These are phyloP conservation scores for Harpagoxenus sublaevis DNA, from an alignment of 2,888 invertebrate species.

Conservation along the genomic window DNA sequence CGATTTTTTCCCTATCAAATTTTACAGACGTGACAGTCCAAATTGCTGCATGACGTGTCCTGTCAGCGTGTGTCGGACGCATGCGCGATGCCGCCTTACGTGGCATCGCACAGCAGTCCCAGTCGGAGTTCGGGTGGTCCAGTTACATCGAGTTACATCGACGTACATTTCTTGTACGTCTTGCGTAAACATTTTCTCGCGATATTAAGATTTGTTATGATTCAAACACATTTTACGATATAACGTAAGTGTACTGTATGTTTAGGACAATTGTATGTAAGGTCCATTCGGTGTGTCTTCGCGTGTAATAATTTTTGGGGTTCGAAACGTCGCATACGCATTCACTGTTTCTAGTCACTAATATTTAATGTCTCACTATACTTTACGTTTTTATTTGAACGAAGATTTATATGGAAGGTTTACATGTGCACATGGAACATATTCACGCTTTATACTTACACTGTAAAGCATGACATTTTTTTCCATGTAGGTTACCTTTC, in stretches of 20 bases:
- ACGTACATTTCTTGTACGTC: slow-evolving; percentile 78
- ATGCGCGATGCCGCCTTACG: slow-evolving; percentile 89
- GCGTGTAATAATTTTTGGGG: background rate
- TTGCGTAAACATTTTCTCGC: slow-evolving; percentile 81
- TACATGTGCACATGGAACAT: no score
- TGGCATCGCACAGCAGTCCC: slow-evolving; percentile 86
- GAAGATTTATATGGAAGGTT: no score
- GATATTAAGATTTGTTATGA: slow-evolving; percentile 82
- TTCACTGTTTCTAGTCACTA: slow-evolving; percentile 47
- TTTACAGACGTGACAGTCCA: slow-evolving; percentile 43
- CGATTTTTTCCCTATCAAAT: background rate
- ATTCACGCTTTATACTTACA: background rate
- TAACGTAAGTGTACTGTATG: slow-evolving; percentile 78
- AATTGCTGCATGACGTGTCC: slow-evolving; percentile 81
- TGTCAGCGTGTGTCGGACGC: slow-evolving; percentile 83
- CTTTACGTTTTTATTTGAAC: slow-evolving; percentile 1
- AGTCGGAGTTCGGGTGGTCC: slow-evolving; percentile 78
- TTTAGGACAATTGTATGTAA: background rate
- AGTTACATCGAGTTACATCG: slow-evolving; percentile 78
- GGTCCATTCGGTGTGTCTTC: background rate
- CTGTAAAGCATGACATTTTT: background rate
- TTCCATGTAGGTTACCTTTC: background rate
- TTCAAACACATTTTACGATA: slow-evolving; percentile 77
- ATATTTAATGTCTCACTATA: slow-evolving; percentile 39
- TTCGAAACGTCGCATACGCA: slow-evolving; percentile 74